Percentiles rank a stretch among this genome's conserved stretches.
Evolutionary conservation across 2,113 vertebrate species (phyloP).

Genomic region (Argyrosomus japonicus): DNA sequence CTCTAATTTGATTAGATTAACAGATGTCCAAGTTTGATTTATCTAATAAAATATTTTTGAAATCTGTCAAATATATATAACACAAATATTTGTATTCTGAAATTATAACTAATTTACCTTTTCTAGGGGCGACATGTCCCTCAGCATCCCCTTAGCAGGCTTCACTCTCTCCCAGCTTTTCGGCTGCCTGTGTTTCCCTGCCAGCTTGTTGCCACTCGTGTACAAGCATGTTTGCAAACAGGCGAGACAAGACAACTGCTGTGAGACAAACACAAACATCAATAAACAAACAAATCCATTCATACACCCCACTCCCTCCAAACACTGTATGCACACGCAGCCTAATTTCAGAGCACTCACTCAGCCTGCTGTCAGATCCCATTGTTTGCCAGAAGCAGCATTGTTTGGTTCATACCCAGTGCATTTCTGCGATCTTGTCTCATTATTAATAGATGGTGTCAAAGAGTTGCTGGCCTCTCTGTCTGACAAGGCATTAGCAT

Average conservation of each 20-base stretch:
- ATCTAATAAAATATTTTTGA: background rate
- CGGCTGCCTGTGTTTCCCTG: background rate
- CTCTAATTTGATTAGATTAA: background rate
- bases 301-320: conserved; percentile 38
- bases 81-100: background rate
- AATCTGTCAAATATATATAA: conserved; percentile 4
- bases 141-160: background rate
- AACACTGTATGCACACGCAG: conserved; percentile 38
- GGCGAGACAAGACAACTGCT: conserved; percentile 73
- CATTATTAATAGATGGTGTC: conserved; percentile 83
- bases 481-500: conserved; percentile 84
- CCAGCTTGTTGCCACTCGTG: conserved; percentile 52
- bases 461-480: conserved; percentile 71
- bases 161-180: background rate
- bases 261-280: conserved; percentile 82
- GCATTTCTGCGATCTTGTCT: conserved; percentile 71
- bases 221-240: conserved; percentile 79
- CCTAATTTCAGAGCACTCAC: conserved; percentile 56
- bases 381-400: conserved; percentile 60
- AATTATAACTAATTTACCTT: background rate
- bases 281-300: conserved; percentile 82
- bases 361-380: conserved; percentile 56
- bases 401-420: conserved; percentile 66
- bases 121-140: background rate
- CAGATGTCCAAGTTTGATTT: background rate